Percentiles rank a stretch among this genome's conserved stretches.
phyloP scores from a whole-genome alignment of 2,113 vertebrate genomes.

The Trogon melanurus region DNA sequence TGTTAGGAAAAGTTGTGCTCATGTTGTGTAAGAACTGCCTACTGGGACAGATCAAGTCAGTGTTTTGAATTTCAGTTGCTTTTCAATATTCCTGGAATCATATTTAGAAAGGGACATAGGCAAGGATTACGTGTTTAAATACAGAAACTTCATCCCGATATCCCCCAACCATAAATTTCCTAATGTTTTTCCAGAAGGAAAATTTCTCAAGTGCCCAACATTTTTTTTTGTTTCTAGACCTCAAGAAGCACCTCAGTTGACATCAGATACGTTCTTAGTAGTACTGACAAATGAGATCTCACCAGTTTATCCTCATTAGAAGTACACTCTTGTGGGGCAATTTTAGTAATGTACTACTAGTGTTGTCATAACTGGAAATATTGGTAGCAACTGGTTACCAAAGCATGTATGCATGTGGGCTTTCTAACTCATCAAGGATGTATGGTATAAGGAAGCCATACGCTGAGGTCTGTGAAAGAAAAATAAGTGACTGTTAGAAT shows the following conservation, averaged over 20 bases:
- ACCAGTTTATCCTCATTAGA: neutral
- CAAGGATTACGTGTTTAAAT: neutral
- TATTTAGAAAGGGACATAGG: neutral
- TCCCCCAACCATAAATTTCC: neutral
- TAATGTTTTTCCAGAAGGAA: neutral
- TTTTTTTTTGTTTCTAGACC: neutral
- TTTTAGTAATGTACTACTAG: neutral
- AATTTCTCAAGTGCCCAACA: neutral
- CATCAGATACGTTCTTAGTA: neutral
- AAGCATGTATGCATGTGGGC: neutral
- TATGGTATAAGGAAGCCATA: neutral
- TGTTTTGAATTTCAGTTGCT: neutral
- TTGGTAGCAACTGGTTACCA: neutral
- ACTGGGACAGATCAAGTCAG: neutral
- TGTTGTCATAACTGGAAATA: neutral
- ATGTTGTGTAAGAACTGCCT: neutral
- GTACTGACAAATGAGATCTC: neutral
- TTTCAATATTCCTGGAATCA: neutral
- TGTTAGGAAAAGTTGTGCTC: neutral
- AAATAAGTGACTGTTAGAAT: neutral
- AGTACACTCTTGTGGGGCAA: neutral
- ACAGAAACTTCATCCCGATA: neutral
- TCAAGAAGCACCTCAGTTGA: neutral
- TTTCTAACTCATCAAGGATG: neutral
- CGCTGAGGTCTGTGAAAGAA: neutral